A percentile compares a stretch with the other conserved stretches of the same genome.
Conservation (phyloP, 2,113 vertebrate species). For the Hepsetus odoe region DNA sequence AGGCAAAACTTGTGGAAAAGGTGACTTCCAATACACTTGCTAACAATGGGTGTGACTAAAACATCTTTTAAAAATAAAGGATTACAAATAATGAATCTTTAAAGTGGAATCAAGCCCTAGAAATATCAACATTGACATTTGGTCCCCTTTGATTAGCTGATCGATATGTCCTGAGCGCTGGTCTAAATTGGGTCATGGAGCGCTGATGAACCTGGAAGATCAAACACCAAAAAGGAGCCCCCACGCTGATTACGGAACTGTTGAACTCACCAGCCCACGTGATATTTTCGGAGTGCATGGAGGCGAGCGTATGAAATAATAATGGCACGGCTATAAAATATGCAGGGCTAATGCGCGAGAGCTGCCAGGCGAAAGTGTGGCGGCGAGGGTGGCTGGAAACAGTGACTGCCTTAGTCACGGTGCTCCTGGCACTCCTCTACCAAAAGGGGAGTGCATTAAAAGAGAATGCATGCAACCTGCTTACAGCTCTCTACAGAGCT, state of each 20-base stretch:
- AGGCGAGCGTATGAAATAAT: conserved; percentile 49
- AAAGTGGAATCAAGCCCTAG: neutral
- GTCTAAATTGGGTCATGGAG: conserved; percentile 19
- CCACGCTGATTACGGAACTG: conserved; percentile 32
- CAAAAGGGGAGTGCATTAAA: conserved; percentile 45
- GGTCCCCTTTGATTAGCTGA: neutral
- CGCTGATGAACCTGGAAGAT: conserved; percentile 1
- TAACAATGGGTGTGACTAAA: no score
- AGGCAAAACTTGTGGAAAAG: no score
- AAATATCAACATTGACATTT: neutral
- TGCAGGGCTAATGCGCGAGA: conserved; percentile 65
- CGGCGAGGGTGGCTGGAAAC: conserved; percentile 49
- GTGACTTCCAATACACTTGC: no score
- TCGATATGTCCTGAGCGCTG: neutral
- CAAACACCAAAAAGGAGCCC: conserved; percentile 41
- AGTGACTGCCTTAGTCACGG: conserved; percentile 63
- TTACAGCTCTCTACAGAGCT: conserved; percentile 32
- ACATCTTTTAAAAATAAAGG: neutral
- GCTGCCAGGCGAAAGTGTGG: conserved; percentile 55
- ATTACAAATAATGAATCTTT: neutral
- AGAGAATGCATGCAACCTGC: conserved; percentile 26
- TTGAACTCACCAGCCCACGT: conserved; percentile 29
- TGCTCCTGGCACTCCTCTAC: conserved; percentile 57
- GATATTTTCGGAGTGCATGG: conserved; percentile 16
- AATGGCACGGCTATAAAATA: conserved; percentile 64